These are phyloP conservation scores for Lycaon pictus DNA, from an alignment of 2,113 vertebrate species.

Conservation along the genomic window DNA sequence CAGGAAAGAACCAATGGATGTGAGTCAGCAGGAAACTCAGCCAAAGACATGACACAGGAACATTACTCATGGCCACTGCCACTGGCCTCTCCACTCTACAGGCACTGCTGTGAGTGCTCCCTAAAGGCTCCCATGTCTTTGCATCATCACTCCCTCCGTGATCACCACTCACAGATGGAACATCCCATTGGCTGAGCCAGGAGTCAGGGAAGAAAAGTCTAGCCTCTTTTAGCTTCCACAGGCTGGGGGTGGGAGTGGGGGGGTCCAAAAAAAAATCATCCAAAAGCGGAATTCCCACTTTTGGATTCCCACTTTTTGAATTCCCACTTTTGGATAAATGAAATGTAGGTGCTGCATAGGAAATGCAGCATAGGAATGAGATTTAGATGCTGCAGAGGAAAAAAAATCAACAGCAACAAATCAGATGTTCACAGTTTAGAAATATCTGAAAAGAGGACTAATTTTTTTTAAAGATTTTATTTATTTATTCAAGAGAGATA, in stretches of 20 bases:
- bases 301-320: too few species aligned
- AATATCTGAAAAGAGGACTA: not conserved
- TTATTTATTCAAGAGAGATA: too few species aligned
- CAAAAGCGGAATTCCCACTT: not conserved
- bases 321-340: too few species aligned
- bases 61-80: not conserved
- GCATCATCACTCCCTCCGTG: not conserved
- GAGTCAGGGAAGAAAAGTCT: not conserved
- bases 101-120: not conserved
- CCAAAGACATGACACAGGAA: conserved; percentile 44
- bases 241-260: not conserved
- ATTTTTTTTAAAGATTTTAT: not conserved
- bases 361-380: not conserved
- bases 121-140: not conserved
- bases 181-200: not conserved
- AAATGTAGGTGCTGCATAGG: too few species aligned
- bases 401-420: not conserved
- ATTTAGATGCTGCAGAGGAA: not conserved
- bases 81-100: not conserved
- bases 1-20: conserved; percentile 5
- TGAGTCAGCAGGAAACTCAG: conserved; percentile 65
- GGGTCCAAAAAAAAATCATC: not conserved
- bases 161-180: not conserved
- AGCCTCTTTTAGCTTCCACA: not conserved
- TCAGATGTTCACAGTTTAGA: not conserved